Evolutionary conservation across 1,140 invertebrate genomes (phyloP).

Genomic region (Paracyclopina nana): DNA sequence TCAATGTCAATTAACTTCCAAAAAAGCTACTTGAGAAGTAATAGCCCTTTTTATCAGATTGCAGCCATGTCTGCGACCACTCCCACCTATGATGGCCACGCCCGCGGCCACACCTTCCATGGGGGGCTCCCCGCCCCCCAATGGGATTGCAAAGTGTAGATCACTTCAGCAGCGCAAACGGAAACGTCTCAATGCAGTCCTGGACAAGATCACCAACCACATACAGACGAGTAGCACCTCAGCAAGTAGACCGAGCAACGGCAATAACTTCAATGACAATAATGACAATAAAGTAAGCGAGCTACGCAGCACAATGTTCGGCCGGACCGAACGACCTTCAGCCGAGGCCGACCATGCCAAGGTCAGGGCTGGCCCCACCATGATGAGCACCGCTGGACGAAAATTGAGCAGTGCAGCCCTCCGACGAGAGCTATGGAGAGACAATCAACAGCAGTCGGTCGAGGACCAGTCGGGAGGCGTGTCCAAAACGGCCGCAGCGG

Average conservation of each 20-base stretch:
- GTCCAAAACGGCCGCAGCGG: no score
- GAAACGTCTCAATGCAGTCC: conserved; percentile 11
- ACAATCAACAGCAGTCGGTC: conserved; percentile 2
- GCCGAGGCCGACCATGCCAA: background rate
- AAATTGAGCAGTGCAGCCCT: background rate
- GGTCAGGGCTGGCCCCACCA: background rate
- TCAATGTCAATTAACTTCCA: no score
- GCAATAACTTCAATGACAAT: background rate
- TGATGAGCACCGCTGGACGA: background rate
- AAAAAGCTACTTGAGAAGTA: no score
- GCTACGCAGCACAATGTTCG: background rate
- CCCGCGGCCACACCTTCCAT: background rate
- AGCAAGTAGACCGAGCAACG: no score
- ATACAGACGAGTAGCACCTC: no score
- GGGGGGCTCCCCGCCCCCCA: background rate
- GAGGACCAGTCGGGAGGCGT: no score
- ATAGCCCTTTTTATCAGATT: no score
- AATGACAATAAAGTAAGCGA: background rate
- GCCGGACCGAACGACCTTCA: no score
- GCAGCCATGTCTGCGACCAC: no score
- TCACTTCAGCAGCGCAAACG: conserved; percentile 11
- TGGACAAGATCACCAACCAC: conserved; percentile 7
- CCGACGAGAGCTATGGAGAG: conserved; percentile 5
- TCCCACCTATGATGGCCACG: no score
- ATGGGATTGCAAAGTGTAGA: no score